Evolutionary conservation across 2,888 invertebrate species (phyloP).

Genomic region (Caenorhabditis macrosperma): DNA sequence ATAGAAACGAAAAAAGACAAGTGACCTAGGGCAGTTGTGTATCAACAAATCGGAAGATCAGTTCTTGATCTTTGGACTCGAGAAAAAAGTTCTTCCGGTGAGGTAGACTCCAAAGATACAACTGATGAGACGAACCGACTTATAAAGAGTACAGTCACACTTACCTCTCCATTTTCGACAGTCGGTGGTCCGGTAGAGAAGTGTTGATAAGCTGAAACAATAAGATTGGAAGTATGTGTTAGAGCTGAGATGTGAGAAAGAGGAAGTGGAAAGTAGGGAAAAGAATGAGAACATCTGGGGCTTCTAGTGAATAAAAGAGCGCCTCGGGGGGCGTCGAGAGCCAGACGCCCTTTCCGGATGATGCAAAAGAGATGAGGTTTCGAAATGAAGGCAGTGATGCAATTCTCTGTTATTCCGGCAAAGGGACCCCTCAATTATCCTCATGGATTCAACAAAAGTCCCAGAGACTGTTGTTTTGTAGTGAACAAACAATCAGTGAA

Average conservation of each 20-base stretch:
- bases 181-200: neutral
- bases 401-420: neutral
- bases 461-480: no score
- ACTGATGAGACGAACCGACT: no score
- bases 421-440: no score
- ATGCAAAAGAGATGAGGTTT: conserved; percentile 48
- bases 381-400: conserved; percentile 44
- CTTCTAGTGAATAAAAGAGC: conserved; percentile 15
- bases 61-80: conserved; percentile 31
- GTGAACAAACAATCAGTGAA: no score
- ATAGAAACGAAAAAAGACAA: conserved; percentile 13
- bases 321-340: conserved; percentile 6
- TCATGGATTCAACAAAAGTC: no score
- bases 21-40: conserved; percentile 3
- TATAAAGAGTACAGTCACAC: no score
- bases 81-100: no score
- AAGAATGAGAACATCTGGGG: conserved; percentile 26
- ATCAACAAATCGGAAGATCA: conserved; percentile 38
- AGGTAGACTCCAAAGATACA: neutral
- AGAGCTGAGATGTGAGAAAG: conserved; percentile 1
- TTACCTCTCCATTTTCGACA: conserved; percentile 26
- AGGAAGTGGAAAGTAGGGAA: neutral
- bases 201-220: conserved; percentile 22
- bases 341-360: conserved; percentile 36
- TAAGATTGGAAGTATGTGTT: no score